Evolutionary conservation across 2,113 vertebrate genomes (phyloP), one percentile per base, ranked within the genome.

Genomic region (Epinephelus fuscoguttatus): DNA sequence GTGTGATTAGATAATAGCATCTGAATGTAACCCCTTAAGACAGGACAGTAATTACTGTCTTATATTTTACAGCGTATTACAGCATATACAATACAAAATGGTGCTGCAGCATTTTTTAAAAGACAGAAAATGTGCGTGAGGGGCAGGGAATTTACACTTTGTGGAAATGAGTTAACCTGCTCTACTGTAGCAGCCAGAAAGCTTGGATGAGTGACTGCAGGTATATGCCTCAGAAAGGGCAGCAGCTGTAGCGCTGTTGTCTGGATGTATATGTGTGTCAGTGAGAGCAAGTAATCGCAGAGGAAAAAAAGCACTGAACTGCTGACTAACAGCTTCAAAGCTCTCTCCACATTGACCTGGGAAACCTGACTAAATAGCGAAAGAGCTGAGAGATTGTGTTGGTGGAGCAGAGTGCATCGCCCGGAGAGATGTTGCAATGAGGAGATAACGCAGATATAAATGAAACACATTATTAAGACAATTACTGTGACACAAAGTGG

Each of bases 381-480:
- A 74, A 80, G 75, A 75, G 75, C 67, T 81, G 21, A 81, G 64
- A 71, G 69, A 78, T 40, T 56, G 68, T 77, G 64, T 56, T 78
- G 37, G 69, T 75, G 60, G 59, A 84, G 61, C 74, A 56, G 64
- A 78, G 76, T 75, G 78, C 71, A 55, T 37, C 33, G 69, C 72
- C 79, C 23, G 37, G 25, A 70, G 69, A 81, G 78, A 68, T 52
- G 57, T 64, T 66, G 40, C 78, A 78, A 30, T 69, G 47, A 30
- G 14, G 42, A 68, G 61, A 83, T 80, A 80, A 71, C 70, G 56
- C 50, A 27, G 70, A 82, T 80, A 66, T 73, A 84, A 85, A 73
- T 63, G 33, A 82, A 84, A 74, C 25, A 21, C 75, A 61, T 84
- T 89, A 82, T 82, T 84, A 71, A 63, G 63, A 82, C 75, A 82